Base-by-base conservation (phyloP, 2,113 vertebrate genomes). In the Perognathus longimembris region DNA sequence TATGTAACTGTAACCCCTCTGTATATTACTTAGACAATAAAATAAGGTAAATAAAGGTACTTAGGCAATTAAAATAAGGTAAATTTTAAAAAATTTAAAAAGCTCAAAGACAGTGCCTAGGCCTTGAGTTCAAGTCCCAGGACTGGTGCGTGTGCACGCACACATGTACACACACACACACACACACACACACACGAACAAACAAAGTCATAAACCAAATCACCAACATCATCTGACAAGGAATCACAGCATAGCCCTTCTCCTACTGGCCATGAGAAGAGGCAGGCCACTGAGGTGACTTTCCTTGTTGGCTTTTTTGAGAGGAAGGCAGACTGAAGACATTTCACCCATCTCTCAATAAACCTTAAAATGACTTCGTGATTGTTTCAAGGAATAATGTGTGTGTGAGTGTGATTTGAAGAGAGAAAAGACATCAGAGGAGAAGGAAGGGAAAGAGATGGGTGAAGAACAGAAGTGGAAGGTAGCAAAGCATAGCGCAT, bases 321-420 rank as follows among this genome's bases (percentile, higher is more conserved):
- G 18, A 70, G 42, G 20, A 22, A 82, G 34, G 42, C 1, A 77
- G 21, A 73, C 8, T 63, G 63, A 79, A 93, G n/a, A n/a, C 59
- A 76, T 18, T 83, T 81, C 36, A 71, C 57, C 38, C 54, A 17
- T 38, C 32, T 89, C 93, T 50, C n/a, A 42, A 78, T 74, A 85
- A 86, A 77, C 78, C 59, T 74, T 86, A 71, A 84, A 86, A 67
- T 64, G 28, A 5, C 0, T 92, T 74, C 89, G 71, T 61, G 9
- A 74, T 82, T 92, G 34, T 57, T 80, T 90, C 34, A 84, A 95
- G 61, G 80, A 92, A 83, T 18, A 38, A 4, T 74, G 61, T 74
- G 45, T 45, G n/a, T 50, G 22, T 57, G 20, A 73, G 30, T n/a
- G 3, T 50, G 24, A 50, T 11, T 12, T 70, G n/a, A 6, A 69